These are phyloP conservation scores for Onychostoma macrolepis DNA, from an alignment of 2,113 vertebrate species.

Conservation along the genomic window DNA sequence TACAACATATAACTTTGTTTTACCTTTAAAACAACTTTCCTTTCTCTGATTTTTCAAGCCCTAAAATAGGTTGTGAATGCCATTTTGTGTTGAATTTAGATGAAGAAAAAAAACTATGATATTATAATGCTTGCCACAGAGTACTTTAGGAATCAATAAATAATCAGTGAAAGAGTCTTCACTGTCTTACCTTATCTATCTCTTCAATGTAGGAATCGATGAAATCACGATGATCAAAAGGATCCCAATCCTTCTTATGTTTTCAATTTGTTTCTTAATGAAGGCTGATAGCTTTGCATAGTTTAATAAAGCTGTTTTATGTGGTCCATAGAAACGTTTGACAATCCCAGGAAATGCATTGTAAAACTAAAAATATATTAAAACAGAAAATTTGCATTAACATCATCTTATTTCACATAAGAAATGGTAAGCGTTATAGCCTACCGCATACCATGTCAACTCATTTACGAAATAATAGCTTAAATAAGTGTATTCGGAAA, in stretches of 20 bases:
- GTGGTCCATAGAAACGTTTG: slow-evolving; percentile 56
- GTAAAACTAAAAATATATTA: slow-evolving; percentile 59
- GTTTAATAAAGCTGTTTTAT: slow-evolving; percentile 51
- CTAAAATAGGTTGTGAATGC: neutral
- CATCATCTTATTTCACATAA: neutral
- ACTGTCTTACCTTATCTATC: slow-evolving; percentile 62
- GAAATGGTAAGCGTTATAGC: neutral
- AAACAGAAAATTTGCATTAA: neutral
- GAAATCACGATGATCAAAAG: slow-evolving; percentile 64
- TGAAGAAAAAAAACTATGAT: neutral
- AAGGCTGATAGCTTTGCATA: slow-evolving; percentile 63
- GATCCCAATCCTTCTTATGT: slow-evolving; percentile 56
- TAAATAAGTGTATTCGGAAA: neutral
- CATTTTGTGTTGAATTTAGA: neutral
- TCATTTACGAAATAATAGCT: neutral
- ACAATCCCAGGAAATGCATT: slow-evolving; percentile 63
- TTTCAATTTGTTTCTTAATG: slow-evolving; percentile 55
- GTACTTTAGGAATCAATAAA: neutral
- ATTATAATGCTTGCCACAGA: neutral
- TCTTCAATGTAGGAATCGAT: slow-evolving; percentile 69
- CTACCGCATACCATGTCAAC: neutral
- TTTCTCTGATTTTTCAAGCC: neutral
- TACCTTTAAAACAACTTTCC: neutral
- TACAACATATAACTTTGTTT: neutral
- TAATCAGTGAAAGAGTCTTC: neutral